Base-by-base conservation (phyloP, 2,888 invertebrate genomes). In the Lasioglossum zephyrum region DNA sequence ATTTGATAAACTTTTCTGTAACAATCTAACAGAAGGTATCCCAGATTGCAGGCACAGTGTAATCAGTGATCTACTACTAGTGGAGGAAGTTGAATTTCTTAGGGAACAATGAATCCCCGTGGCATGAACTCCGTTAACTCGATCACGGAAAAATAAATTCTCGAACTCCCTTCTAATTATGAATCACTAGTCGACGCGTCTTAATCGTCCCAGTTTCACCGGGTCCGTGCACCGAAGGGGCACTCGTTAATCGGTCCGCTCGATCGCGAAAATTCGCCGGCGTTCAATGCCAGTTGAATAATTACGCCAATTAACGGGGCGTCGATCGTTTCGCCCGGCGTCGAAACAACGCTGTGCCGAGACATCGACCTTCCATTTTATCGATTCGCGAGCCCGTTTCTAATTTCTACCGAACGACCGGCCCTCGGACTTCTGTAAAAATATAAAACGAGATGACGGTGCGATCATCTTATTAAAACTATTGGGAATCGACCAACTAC, bases 261-360 rank as follows among this genome's bases (percentile, higher is more conserved):
- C 85, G 82, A 88, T 83, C 86, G 84, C 83, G 82, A 89, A 89
- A 90, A 90, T 85, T 86, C 88, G 60, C 47, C 72, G 73, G 66
- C 74, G 77, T 81, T 57, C 76, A 81, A 84, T 86, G 79, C 75
- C 72, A 39, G 69, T 41, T 70, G 74, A 81, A 85, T 91, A 90
- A 89, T 90, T 88, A 79, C 85, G 81, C 77, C 88, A 89, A 89
- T 90, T 90, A 89, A 85, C 84, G 76, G 70, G 73, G 79, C 80
- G 79, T 84, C 87, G 89, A 73, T 77, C 83, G 81, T 79, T 70
- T 84, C 77, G 73, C 82, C 69, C 72, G 63, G 31, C 82, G 72
- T 69, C 86, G 77, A 79, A 76, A 47, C 77, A 83, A 74, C 75
- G 63, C 70, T 74, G 31, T 13, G 73, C 77, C 69, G 74, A 77